These are phyloP conservation scores for Alces alces DNA, from an alignment of 2,113 vertebrate species.

Conservation along the genomic window DNA sequence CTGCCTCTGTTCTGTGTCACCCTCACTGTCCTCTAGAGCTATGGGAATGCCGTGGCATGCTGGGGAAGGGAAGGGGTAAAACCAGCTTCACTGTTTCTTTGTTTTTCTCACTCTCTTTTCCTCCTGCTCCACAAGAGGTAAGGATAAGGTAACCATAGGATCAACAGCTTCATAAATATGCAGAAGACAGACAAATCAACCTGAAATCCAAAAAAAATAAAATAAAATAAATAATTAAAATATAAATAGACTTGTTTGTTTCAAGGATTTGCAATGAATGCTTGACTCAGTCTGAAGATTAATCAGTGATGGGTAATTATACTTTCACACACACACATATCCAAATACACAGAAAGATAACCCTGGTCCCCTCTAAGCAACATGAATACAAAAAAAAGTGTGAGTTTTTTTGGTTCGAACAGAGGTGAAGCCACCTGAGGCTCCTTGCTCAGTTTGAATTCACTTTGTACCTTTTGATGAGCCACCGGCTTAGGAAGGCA, in stretches of 20 bases:
- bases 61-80: neutral
- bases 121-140: neutral
- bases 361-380: slow-evolving; percentile 31
- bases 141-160: slow-evolving; percentile 40
- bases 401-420: slow-evolving; percentile 29
- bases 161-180: slow-evolving; percentile 70
- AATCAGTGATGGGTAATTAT: slow-evolving; percentile 81
- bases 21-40: slow-evolving; percentile 34
- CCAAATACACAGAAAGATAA: slow-evolving; percentile 33
- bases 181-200: slow-evolving; percentile 79
- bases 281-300: slow-evolving; percentile 77
- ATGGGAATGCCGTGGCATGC: neutral
- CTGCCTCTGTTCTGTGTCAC: neutral
- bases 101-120: neutral
- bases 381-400: slow-evolving; percentile 25
- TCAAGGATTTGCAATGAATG: slow-evolving; percentile 77
- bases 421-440: slow-evolving; percentile 8
- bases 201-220: slow-evolving; percentile 73
- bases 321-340: slow-evolving; percentile 50
- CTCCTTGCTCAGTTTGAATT: neutral
- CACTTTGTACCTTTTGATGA: neutral
- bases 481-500: neutral
- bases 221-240: slow-evolving; percentile 71
- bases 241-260: slow-evolving; percentile 84
- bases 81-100: neutral